Percentiles rank a stretch among this genome's conserved stretches.
These are phyloP conservation scores for Synergus gifuensis DNA, from an alignment of 2,888 invertebrate genomes.

Conservation along the genomic window DNA sequence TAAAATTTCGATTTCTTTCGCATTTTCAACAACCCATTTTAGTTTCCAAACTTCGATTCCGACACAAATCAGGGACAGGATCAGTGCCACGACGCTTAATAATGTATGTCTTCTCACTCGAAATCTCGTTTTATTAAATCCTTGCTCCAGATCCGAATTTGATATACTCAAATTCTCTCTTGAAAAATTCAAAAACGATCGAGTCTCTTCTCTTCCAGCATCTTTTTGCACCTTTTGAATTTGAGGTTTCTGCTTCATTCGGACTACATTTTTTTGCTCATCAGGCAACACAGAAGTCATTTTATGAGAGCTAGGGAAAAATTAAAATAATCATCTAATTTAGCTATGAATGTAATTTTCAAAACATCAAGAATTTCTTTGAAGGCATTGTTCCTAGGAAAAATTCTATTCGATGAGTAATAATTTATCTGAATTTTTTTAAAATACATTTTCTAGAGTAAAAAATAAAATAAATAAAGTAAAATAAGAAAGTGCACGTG, in stretches of 20 bases:
- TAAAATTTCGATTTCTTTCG: slow-evolving; percentile 67
- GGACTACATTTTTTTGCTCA: slow-evolving; percentile 47
- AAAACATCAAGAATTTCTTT: not conserved
- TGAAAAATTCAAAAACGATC: slow-evolving; percentile 71
- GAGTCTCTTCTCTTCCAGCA: slow-evolving; percentile 64
- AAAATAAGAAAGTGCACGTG: not conserved
- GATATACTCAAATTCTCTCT: slow-evolving; percentile 73
- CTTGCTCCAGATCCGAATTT: slow-evolving; percentile 70
- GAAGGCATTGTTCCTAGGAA: too few relatives aligned
- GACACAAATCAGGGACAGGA: slow-evolving; percentile 66
- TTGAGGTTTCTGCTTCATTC: slow-evolving; percentile 47
- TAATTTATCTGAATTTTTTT: too few relatives aligned
- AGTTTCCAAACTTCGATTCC: slow-evolving; percentile 70
- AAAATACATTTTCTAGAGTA: not conserved
- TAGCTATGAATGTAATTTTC: slow-evolving; percentile 2
- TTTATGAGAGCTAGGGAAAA: slow-evolving; percentile 21
- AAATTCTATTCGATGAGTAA: too few relatives aligned
- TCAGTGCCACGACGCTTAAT: slow-evolving; percentile 63
- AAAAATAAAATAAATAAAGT: not conserved
- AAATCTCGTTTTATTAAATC: slow-evolving; percentile 61
- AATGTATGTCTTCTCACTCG: slow-evolving; percentile 59
- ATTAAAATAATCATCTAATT: slow-evolving; percentile 9
- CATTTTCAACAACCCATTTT: slow-evolving; percentile 62
- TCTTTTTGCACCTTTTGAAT: slow-evolving; percentile 54
- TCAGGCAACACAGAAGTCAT: slow-evolving; percentile 48